Evolutionary conservation across 2,888 invertebrate species (phyloP).

Genomic region (Ectemnius cavifrons): DNA sequence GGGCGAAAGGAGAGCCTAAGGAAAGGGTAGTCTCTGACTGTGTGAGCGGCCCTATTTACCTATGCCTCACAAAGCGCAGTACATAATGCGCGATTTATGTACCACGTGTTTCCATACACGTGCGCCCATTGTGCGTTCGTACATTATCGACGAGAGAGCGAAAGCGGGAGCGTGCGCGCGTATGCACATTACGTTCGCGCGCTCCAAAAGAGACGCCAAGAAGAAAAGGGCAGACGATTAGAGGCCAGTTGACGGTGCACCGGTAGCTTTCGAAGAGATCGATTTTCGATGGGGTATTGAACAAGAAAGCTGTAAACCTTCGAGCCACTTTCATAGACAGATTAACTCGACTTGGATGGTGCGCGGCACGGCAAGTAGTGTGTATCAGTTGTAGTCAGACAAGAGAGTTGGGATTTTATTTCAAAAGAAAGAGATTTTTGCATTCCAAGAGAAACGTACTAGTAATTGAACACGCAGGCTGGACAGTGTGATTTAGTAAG

Average conservation of each 20-base stretch:
- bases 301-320: neutral
- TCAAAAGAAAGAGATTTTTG: too few relatives aligned
- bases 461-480: too few relatives aligned
- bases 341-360: conserved; percentile 5
- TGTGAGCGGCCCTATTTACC: conserved; percentile 49
- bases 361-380: conserved; percentile 12
- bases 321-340: too few relatives aligned
- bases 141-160: conserved; percentile 40
- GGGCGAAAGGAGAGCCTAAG: conserved; percentile 52
- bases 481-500: too few relatives aligned
- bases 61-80: conserved; percentile 48
- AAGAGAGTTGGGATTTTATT: too few relatives aligned
- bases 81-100: conserved; percentile 59
- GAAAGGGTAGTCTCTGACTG: conserved; percentile 45
- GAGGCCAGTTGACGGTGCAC: conserved; percentile 25
- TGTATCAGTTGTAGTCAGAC: too few relatives aligned
- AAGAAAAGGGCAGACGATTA: conserved; percentile 14
- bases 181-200: neutral
- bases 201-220: neutral
- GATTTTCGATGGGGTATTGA: conserved; percentile 28
- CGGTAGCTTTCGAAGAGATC: too few relatives aligned
- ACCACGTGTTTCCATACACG: conserved; percentile 51
- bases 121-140: conserved; percentile 47
- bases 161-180: conserved; percentile 2
- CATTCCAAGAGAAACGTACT: too few relatives aligned